Conservation (phyloP, 2,888 invertebrate species). For the Ceraclea dissimilis region DNA sequence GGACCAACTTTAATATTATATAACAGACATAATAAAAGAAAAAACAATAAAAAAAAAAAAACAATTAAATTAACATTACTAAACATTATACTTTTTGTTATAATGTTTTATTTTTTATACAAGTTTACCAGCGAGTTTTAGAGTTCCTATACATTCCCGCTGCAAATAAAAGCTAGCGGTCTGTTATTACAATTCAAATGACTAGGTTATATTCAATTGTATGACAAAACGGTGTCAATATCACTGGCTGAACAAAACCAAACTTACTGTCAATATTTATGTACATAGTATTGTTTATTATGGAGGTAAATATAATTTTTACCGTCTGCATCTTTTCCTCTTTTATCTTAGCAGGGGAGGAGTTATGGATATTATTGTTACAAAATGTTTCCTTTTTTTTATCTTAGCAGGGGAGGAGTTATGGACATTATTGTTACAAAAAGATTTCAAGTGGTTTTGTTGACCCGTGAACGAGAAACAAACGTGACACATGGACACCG, state of each 20-base stretch:
- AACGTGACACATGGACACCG: no score
- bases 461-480: no score
- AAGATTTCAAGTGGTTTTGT: no score
- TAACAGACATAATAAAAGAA: not conserved
- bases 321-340: no score
- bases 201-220: slow-evolving; percentile 44
- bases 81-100: not conserved
- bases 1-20: no score
- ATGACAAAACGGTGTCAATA: slow-evolving; percentile 24
- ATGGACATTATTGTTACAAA: no score
- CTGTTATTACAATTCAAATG: slow-evolving; percentile 51
- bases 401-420: no score
- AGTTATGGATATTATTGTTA: no score
- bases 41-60: not conserved
- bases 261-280: not conserved
- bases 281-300: slow-evolving; percentile 28
- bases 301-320: no score
- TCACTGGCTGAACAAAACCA: slow-evolving; percentile 20
- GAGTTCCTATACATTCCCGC: slow-evolving; percentile 62
- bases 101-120: slow-evolving; percentile 43
- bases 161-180: slow-evolving; percentile 34
- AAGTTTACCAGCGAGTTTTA: slow-evolving; percentile 64
- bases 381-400: no score
- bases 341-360: no score
- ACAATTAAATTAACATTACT: not conserved